Evolutionary conservation across 2,113 vertebrate species (phyloP).

Genomic region (Microcebus jonahi): DNA sequence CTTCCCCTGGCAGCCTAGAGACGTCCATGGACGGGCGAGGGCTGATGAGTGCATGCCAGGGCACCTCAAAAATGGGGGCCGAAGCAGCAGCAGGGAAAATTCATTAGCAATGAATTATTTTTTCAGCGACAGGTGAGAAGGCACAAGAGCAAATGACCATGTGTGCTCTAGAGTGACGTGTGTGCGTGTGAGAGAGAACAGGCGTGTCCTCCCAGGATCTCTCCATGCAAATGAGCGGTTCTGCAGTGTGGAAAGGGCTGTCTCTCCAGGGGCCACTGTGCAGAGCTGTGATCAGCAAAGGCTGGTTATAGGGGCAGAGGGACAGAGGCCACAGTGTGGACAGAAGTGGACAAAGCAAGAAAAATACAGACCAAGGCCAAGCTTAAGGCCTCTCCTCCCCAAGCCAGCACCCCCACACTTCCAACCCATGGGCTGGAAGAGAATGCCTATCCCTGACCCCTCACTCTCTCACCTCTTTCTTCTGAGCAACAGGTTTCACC

Average conservation of each 20-base stretch:
- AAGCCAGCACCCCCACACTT: not conserved
- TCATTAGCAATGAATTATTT: not conserved
- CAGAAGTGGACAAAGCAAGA: not conserved
- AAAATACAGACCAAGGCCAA: not conserved
- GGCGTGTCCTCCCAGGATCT: not conserved
- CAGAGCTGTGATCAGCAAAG: not conserved
- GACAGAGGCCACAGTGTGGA: not conserved
- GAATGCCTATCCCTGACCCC: too few species aligned
- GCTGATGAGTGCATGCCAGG: not conserved
- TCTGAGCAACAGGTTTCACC: not conserved
- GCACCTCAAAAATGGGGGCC: not conserved
- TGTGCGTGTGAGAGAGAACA: not conserved
- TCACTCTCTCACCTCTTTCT: not conserved
- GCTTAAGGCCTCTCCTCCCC: too few species aligned
- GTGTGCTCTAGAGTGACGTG: not conserved
- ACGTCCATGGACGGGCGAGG: not conserved
- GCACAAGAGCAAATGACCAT: fast-evolving
- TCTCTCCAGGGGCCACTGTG: fast-evolving
- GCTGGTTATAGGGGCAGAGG: not conserved
- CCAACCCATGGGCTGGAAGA: not conserved
- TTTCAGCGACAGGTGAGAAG: not conserved
- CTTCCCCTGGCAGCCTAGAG: not conserved
- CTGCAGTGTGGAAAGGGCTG: fast-evolving
- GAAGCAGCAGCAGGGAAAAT: not conserved
- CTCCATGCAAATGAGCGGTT: fast-evolving